A percentile compares a stretch with the other conserved stretches of the same genome.
phyloP scores from a whole-genome alignment of 2,888 invertebrate species.

The Thecocarcelia acutangulata region DNA sequence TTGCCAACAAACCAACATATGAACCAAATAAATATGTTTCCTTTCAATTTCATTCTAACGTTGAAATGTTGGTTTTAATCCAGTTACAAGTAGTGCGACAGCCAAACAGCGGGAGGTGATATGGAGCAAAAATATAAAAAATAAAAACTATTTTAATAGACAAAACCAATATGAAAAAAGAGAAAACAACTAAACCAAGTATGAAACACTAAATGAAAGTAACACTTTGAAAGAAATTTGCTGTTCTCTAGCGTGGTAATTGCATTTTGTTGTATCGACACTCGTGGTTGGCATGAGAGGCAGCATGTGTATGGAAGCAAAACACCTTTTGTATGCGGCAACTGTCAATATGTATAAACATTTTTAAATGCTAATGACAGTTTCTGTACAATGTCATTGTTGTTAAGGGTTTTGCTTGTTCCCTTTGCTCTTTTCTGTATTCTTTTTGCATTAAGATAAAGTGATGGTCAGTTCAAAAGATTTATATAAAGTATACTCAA shows the following conservation, averaged over 20 bases:
- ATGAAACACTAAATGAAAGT: conserved; percentile 24
- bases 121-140: too few relatives aligned
- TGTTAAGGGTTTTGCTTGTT: conserved; percentile 6
- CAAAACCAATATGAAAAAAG: conserved; percentile 24
- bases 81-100: too few relatives aligned
- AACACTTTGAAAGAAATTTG: conserved; percentile 47
- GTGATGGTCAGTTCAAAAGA: not conserved
- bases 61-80: too few relatives aligned
- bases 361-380: conserved; percentile 65
- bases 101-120: too few relatives aligned
- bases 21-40: too few relatives aligned
- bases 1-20: too few relatives aligned
- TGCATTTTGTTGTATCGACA: conserved; percentile 49
- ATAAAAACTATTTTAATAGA: conserved; percentile 41
- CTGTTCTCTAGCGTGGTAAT: conserved; percentile 47
- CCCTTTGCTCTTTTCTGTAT: not conserved
- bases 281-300: not conserved
- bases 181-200: not conserved
- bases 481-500: too few relatives aligned
- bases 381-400: conserved; percentile 20
- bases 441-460: conserved; percentile 10
- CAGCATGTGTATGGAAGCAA: not conserved
- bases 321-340: conserved; percentile 32
- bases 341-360: conserved; percentile 53
- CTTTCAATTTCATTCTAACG: too few relatives aligned